Evolutionary conservation across 1,140 invertebrate species (phyloP), one percentile per base, ranked within the genome.

Genomic region (Oncopeltus fasciatus): DNA sequence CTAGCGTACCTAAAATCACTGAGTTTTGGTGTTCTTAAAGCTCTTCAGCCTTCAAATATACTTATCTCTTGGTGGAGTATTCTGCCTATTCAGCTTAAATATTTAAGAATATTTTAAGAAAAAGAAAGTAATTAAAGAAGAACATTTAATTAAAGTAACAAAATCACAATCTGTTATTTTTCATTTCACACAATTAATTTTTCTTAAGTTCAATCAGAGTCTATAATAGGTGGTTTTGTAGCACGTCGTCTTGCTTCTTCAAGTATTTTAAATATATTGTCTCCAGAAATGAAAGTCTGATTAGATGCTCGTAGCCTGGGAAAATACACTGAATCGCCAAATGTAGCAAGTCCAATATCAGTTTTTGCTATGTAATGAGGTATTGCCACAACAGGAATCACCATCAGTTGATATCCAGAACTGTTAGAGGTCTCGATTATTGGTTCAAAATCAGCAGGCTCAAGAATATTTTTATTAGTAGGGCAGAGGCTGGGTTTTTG

Each of bases 241-340:
- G 26, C 49, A 18, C 38, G 58, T 18, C 53, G 28, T 29, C 62
- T 49, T 21, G 59, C 59, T 59, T 47, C 43, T 18, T 62, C 60
- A 16, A 67, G 18, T 20, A 60, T 12, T 12, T 62, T 38, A 9
- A 60, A 31, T 14, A 58, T 60, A 27, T 60, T 47, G n/a, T 56
- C 64, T 28, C 65, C 57, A 16, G 43, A 11, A 49, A 64, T 38
- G 16, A 56, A 28, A 16, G 33, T 59, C 9, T 21, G 44, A 16
- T 61, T 38, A 18, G 2, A 2, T 1, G 21, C 21, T 26, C 29
- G 20, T 27, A n/a, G 60, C 12, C 61, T 28, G n/a, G 46, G 46
- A 31, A 31, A 58, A 18, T 28, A 47, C 20, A 51, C 59, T 16
- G 51, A 18, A 28, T 20, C 28, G n/a, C 63, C 63, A 0, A 64